Base-by-base conservation (phyloP, 2,797 vertebrate species). In the Crenichthys baileyi region DNA sequence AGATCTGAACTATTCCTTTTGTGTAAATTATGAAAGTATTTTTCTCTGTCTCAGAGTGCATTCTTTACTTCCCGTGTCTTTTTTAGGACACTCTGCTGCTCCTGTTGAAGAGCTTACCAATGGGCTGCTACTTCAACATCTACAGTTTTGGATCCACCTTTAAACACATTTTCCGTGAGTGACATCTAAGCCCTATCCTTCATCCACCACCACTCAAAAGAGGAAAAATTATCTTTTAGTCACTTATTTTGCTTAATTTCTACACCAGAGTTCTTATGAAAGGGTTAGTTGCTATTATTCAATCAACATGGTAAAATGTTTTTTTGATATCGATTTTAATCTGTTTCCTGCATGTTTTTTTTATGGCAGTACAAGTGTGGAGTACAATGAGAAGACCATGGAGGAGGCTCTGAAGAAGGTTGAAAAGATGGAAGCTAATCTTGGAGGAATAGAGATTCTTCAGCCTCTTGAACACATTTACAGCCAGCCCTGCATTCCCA, bases 41-140 rank as follows among this genome's bases (percentile, higher is more conserved):
- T 7, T 0, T 18, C 13, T 41, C 0, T 75, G 5, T 68, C 3
- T 11, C 7, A 67, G 6, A 29, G 7, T 4, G 0, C 46, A 8
- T 36, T 1, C 12, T 13, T 63, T n/a, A 56, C 7, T 56, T 56
- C 48, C 2, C 39, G 4, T 58, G 26, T 67, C 39, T 29, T 67
- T 5, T 73, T 55, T 22, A 73, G 77, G 96, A 97, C 65, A 97
- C 97, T 13, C 88, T 97, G 76, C 91, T 97, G 82, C 93, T 98
- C 31, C 93, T 98, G 67, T 87, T 98, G 86, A 98, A 98, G 94
- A 97, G 97, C 84, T 93, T 98, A 80, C 96, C 97, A 5, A n/a
- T 97, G 39, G 96, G 95, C 87, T 97, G 96, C 89, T 97, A 95
- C 85, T 98, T 98, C 91, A 98, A 97, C 87, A 94, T 98, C 84